phyloP scores from a whole-genome alignment of 2,113 vertebrate species.

The Orientallactaga bullata region DNA sequence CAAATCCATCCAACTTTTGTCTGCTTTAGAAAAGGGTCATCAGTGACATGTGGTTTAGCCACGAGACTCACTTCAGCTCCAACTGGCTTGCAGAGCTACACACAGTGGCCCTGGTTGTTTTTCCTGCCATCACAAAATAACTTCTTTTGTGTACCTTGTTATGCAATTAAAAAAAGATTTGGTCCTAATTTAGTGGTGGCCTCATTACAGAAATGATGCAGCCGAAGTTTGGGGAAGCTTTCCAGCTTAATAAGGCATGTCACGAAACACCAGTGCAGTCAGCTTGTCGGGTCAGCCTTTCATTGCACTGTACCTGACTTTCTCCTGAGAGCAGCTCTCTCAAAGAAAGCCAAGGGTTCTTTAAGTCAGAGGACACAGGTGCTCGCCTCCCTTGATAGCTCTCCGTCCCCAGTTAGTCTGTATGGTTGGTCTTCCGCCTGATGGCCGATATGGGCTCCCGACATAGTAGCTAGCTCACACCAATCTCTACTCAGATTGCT shows the following conservation, averaged over 20 bases:
- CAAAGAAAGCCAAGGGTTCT: slow-evolving; percentile 15
- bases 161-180: not conserved
- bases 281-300: not conserved
- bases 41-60: not conserved
- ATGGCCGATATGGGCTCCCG: not conserved
- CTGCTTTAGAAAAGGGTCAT: not conserved
- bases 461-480: not conserved
- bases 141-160: slow-evolving; percentile 4
- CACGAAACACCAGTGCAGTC: not conserved
- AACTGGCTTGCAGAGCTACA: not conserved
- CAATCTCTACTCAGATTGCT: not conserved
- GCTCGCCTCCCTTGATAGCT: not conserved
- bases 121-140: not conserved
- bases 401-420: not conserved
- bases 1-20: not conserved
- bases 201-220: slow-evolving; percentile 12
- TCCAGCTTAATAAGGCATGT: not conserved
- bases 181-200: slow-evolving; percentile 43
- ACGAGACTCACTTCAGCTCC: not conserved
- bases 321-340: not conserved
- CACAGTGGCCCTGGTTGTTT: not conserved
- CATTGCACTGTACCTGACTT: not conserved
- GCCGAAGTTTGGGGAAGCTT: not conserved
- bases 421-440: not conserved
- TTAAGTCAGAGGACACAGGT: not conserved